Evolutionary conservation across 64 coral and sea anemone species (phyloP).

Genomic region (Astreopora myriophthalma): DNA sequence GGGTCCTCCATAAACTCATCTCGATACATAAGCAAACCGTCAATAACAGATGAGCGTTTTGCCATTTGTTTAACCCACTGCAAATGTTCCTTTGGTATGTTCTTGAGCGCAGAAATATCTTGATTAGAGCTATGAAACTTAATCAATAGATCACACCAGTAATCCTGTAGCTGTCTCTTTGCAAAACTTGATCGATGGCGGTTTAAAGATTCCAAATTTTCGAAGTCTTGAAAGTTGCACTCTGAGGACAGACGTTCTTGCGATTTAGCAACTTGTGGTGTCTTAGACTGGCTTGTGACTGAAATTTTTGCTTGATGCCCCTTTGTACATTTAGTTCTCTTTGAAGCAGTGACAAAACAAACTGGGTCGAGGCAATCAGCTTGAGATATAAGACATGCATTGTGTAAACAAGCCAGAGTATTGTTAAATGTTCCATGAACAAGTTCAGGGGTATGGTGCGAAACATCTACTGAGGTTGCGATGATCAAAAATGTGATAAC

Average conservation of each 20-base stretch:
- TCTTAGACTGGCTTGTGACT: background rate
- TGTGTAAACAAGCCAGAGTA: background rate
- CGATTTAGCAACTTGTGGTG: background rate
- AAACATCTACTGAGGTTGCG: background rate
- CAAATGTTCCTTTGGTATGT: too few species aligned
- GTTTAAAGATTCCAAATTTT: background rate
- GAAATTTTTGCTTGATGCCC: background rate
- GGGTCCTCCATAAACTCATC: too few species aligned
- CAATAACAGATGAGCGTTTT: too few species aligned
- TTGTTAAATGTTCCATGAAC: background rate
- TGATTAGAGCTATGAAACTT: background rate
- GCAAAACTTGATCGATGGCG: background rate
- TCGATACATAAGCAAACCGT: too few species aligned
- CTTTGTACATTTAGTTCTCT: background rate
- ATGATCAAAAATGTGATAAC: conserved; percentile 1
- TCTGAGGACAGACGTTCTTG: background rate
- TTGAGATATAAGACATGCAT: background rate
- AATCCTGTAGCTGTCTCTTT: conserved; percentile 4
- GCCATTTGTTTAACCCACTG: too few species aligned
- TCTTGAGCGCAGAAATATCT: background rate
- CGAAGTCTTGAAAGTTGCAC: background rate
- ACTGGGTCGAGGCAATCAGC: background rate
- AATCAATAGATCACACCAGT: background rate
- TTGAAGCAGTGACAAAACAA: background rate
- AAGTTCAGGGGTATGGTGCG: background rate